phyloP scores from a whole-genome alignment of 2,113 vertebrate genomes.

The Chauna torquata region DNA sequence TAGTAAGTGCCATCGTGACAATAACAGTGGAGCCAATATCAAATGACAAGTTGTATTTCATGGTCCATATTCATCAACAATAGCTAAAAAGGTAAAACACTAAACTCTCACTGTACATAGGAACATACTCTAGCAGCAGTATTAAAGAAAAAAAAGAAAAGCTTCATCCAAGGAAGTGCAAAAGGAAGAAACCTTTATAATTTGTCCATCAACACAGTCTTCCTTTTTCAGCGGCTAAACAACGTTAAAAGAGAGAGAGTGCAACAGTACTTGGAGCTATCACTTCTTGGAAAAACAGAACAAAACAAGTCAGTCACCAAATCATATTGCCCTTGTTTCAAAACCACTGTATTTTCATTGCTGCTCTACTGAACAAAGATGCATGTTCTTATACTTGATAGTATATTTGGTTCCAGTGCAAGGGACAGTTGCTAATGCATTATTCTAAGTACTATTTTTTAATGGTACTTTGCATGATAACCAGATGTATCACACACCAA shows the following conservation, averaged over 20 bases:
- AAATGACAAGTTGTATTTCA: neutral
- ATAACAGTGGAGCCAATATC: neutral
- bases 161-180: neutral
- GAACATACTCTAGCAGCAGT: neutral
- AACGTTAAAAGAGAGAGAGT: neutral
- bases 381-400: neutral
- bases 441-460: neutral
- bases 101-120: neutral
- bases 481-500: neutral
- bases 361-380: neutral
- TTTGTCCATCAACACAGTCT: neutral
- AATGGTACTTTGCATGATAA: neutral
- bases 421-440: neutral
- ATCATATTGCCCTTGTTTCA: neutral
- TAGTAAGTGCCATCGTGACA: neutral
- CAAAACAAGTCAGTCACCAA: neutral
- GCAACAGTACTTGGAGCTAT: neutral
- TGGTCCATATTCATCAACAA: neutral
- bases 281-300: neutral
- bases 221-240: neutral
- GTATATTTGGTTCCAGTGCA: neutral
- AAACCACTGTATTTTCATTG: neutral
- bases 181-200: constrained; percentile 11
- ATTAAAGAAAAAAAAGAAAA: neutral
- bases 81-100: neutral